Base-by-base conservation (phyloP, 2,888 invertebrate species). In the Pristionchus entomophagus region DNA sequence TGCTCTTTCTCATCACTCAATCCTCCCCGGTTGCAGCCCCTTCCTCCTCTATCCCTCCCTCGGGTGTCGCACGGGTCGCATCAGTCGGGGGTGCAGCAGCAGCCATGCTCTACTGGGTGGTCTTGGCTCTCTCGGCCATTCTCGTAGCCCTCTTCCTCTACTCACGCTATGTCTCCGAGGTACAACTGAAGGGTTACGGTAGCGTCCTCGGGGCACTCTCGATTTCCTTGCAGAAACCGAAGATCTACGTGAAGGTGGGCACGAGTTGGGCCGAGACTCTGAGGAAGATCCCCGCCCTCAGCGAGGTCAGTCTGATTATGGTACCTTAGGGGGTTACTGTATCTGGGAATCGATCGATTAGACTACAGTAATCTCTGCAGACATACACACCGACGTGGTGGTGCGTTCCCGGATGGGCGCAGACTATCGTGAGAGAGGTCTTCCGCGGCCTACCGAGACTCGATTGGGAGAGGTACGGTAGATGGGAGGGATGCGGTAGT, bases 381-480 rank as follows among this genome's bases (percentile, higher is more conserved):
- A 86, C 84, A 10, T 91, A 90, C 87, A 88, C 88, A 62, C 91
- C 91, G 12, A 88, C 89, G 35, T 91, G 91, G 91, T 91, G 91
- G 91, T 90, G 90, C 85, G 89, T 89, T 12, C 88, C 87, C 53
- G 91, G 91, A 19, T 87, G 86, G 53, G 87, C 89, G 14, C 90
- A 90, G 86, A 91, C 91, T 0, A 87, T 89, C 41, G 88, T 89
- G 51, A 86, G 91, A 32, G 89, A 90, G 80, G 41, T 90, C 3
- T 88, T 91, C 80, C 82, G 90, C 38, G 86, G 86, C 53, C 88
- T 89, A 29, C 90, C 90, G 1, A 41, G 53, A 6, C 86, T 91
- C 26, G 90, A 89, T 22, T 91, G 88, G 73, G 84, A 86, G 29
- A 87, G 91, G 91, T 90, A n/a, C 41, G 86, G 73, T 84, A 59